Evolutionary conservation across 2,888 invertebrate genomes (phyloP), one percentile per base, ranked within the genome.

Genomic region (Synergus gifuensis): DNA sequence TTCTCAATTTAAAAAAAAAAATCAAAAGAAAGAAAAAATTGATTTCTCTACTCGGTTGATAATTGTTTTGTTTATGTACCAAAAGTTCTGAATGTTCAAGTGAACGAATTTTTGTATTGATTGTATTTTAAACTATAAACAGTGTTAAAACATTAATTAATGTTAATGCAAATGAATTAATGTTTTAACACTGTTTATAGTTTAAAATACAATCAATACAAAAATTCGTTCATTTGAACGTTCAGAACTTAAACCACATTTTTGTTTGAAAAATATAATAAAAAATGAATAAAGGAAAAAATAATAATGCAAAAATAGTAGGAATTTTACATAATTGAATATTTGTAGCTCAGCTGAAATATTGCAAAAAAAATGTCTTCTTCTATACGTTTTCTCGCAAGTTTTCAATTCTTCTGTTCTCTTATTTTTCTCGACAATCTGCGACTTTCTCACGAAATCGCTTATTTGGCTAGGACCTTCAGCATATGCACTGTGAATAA

Each of bases 1-100:
- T 91, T 91, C 87, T 87, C 87, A 84, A 78, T 58, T 76, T 78
- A 83, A 83, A 82, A 83, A 89, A 78, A 82, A 83, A 89, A 78
- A 82, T 82, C 62, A 84, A 82, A 81, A 54, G 46, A 78, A 78
- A 77, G 63, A 78, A 69, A 66, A 80, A 81, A 83, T 83, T 83
- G 81, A 82, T 80, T 81, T 83, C 78, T 73, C 77, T n/a, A 73
- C 73, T 54, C 28, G 69, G 28, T 46, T 54, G 14, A 36, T 54
- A n/a, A 11, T 1, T 9, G 36, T 40, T 64, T 40, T n/a, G 16
- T 9, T n/a, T n/a, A n/a, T n/a, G n/a, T n/a, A n/a, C n/a, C n/a
- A n/a, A n/a, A n/a, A n/a, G n/a, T n/a, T n/a, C n/a, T n/a, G n/a
- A n/a, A n/a, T n/a, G n/a, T n/a, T n/a, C n/a, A n/a, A n/a, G n/a